phyloP scores from a whole-genome alignment of 2,797 vertebrate species.

The Caiman crocodilus region DNA sequence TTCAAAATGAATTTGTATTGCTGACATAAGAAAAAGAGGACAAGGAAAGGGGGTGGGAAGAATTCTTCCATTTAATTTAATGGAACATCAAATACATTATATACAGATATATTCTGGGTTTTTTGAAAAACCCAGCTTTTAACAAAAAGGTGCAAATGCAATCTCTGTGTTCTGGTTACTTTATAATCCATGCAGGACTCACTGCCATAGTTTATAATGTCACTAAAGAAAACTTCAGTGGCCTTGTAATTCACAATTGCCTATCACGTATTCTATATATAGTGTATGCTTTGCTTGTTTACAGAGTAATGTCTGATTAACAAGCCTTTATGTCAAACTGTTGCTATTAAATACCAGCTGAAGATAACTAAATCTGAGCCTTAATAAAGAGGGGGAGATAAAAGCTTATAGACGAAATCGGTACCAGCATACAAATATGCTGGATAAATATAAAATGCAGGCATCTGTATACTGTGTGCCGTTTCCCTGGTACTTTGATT shows the following conservation, averaged over 20 bases:
- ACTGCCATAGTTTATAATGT: neutral
- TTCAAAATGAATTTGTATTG: neutral
- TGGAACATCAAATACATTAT: neutral
- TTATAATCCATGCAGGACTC: neutral
- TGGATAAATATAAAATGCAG: slow-evolving; percentile 26
- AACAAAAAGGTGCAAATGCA: neutral
- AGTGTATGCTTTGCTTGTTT: slow-evolving; percentile 59
- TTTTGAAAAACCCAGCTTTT: neutral
- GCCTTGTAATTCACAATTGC: slow-evolving; percentile 28
- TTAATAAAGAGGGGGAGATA: slow-evolving; percentile 39
- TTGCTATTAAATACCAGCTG: slow-evolving; percentile 39
- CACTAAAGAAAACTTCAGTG: slow-evolving; percentile 7
- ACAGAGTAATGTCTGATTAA: slow-evolving; percentile 46
- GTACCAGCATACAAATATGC: neutral
- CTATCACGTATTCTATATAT: slow-evolving; percentile 12
- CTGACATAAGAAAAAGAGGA: neutral
- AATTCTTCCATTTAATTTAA: neutral
- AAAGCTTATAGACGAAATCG: slow-evolving; percentile 34
- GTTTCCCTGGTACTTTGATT: slow-evolving; percentile 19
- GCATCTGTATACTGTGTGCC: neutral
- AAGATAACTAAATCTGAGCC: slow-evolving; percentile 32
- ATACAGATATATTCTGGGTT: neutral
- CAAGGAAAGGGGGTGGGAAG: neutral
- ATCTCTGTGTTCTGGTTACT: slow-evolving; percentile 12
- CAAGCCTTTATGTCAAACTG: slow-evolving; percentile 30